Evolutionary conservation across 2,888 invertebrate genomes (phyloP), one percentile per base, ranked within the genome.

Genomic region (Trisateles emortualis): DNA sequence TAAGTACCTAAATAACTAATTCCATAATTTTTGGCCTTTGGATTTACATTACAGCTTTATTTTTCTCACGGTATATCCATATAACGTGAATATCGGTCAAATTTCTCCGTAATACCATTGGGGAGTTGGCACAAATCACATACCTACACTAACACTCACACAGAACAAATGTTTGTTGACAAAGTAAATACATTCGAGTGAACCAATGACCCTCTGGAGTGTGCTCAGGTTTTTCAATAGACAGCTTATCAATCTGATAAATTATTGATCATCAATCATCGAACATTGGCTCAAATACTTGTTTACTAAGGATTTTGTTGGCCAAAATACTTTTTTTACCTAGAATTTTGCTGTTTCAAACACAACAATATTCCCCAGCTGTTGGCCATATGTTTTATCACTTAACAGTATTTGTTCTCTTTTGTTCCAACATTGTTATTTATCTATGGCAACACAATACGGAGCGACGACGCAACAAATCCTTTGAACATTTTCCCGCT

Each of bases 341-440:
- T n/a, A n/a, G n/a, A n/a, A n/a, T n/a, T n/a, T n/a, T n/a, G 48
- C 47, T 59, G 36, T 29, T 10, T 41, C 61, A 55, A 24, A 62
- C 35, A 54, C 29, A 38, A 49, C 39, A 38, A 5, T 52, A 48
- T 56, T 39, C 42, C 32, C 54, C 68, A 71, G 64, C 65, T 62
- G 57, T 55, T 33, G 53, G 57, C 59, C 70, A 62, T 40, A 68
- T 68, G 62, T 55, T 59, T 43, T 60, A 48, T 64, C 49, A 44
- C 43, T 43, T 54, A 42, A 19, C 44, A 44, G 50, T 54, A 50
- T 59, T 56, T 64, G 58, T 58, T 64, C 30, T 29, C 42, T 42
- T 56, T 54, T 64, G 65, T 64, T 52, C 53, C 48, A 29, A 55
- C 45, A 40, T 52, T 51, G 52, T 57, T 56, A 42, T 52, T 61